phyloP scores from a whole-genome alignment of 1,140 invertebrate species.

The Anadara kagoshimensis region DNA sequence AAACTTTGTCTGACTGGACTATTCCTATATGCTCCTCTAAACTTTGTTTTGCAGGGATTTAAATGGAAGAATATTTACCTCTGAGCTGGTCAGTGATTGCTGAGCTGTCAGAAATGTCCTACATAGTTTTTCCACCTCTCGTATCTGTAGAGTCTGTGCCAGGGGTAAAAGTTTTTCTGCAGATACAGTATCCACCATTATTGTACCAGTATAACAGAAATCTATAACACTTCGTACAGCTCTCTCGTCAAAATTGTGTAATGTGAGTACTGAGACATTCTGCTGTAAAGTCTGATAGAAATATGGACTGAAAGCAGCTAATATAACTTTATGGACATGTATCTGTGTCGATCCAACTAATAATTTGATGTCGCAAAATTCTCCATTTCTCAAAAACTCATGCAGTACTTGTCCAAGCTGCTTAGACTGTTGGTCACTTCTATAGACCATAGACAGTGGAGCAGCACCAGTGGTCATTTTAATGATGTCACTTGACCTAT shows the following conservation, averaged over 20 bases:
- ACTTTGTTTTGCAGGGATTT: no score
- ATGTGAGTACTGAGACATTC: slow-evolving; percentile 17
- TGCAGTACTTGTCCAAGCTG: slow-evolving; percentile 20
- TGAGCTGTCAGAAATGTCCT: slow-evolving; percentile 37
- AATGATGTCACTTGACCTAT: no score
- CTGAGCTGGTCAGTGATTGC: slow-evolving; percentile 25
- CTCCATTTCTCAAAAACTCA: slow-evolving; percentile 30
- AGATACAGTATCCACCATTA: slow-evolving; percentile 37
- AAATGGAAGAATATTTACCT: slow-evolving; percentile 16
- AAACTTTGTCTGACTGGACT: no score
- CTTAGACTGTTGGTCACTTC: slow-evolving; percentile 34
- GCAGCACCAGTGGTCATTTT: not conserved
- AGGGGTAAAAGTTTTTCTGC: slow-evolving; percentile 29
- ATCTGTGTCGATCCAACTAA: slow-evolving; percentile 18
- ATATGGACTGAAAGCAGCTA: slow-evolving; percentile 37
- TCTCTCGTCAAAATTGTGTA: slow-evolving; percentile 27
- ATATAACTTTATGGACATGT: slow-evolving; percentile 24
- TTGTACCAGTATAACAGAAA: slow-evolving; percentile 35
- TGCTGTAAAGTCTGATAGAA: slow-evolving; percentile 27
- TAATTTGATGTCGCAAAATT: slow-evolving; percentile 37
- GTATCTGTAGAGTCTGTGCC: slow-evolving; percentile 32
- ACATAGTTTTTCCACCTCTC: slow-evolving; percentile 40
- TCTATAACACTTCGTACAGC: slow-evolving; percentile 29
- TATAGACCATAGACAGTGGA: slow-evolving; percentile 39
- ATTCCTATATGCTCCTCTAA: no score